Evolutionary conservation across 2,797 vertebrate genomes (phyloP), one percentile per base, ranked within the genome.

Genomic region (Zalophus californianus): DNA sequence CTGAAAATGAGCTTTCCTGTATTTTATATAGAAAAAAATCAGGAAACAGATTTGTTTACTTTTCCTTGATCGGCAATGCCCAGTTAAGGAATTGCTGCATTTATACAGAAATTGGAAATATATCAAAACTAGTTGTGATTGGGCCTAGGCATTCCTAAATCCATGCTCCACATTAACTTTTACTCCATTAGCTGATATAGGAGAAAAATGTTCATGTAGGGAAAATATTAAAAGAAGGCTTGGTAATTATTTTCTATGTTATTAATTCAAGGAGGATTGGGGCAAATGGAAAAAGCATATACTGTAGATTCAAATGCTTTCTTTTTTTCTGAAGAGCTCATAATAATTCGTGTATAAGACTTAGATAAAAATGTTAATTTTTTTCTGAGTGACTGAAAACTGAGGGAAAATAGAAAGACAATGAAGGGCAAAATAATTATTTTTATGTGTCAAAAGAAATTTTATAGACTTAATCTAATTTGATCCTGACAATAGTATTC

Each of bases 361-460:
- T 29, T 41, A 16, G 54, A 15, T 50, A 29, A 86, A 94, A 86
- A 66, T 16, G 29, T 44, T 93, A 41, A 44, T 84, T 89, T 38
- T 89, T 96, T 96, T 96, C n/a, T 8, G 20, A 62, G 35, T 83
- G 66, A 68, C 58, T 94, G 16, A 82, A 80, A 94, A 86, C 62
- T 50, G 11, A 86, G 29, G 29, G 27, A 18, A 64, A 85, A 58
- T 82, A 64, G 44, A 44, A 44, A 44, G 64, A 94, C 29, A 90
- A 66, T 73, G 50, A 44, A 88, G 73, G 56, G 10, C 11, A 62
- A 86, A 86, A 68, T 52, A 78, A 82, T 82, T 52, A 54, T 62
- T 90, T 96, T 90, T 80, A 8, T 44, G 38, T 77, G 38, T 82
- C 15, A 91, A 66, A 64, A 64, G 6, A 72, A 64, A 32, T 56